A percentile compares a stretch with the other conserved stretches of the same genome.
These are phyloP conservation scores for Linyphia triangularis DNA, from an alignment of 2,888 invertebrate species.

Conservation along the genomic window DNA sequence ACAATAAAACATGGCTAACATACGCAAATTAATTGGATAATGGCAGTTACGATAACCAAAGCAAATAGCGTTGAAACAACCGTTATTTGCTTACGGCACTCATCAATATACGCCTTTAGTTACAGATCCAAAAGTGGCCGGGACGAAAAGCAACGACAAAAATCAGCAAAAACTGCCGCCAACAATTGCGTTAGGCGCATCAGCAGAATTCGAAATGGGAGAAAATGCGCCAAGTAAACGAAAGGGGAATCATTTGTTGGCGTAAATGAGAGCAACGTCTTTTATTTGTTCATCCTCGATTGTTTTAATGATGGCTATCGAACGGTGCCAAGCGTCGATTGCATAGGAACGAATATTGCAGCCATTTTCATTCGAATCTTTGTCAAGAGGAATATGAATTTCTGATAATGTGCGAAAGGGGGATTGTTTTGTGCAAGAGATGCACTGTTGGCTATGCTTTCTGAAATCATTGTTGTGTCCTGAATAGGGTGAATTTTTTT, in stretches of 20 bases:
- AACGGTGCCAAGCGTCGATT: background rate
- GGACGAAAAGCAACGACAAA: conserved; percentile 18
- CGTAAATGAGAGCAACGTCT: conserved; percentile 36
- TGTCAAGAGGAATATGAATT: conserved; percentile 1
- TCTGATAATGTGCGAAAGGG: background rate
- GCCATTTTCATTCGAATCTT: background rate
- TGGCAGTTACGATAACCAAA: conserved; percentile 10
- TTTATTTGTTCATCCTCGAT: conserved; percentile 35
- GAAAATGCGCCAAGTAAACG: conserved; percentile 47
- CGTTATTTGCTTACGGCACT: conserved; percentile 21
- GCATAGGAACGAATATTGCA: background rate
- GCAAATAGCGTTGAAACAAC: conserved; percentile 32
- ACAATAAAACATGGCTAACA: conserved; percentile 20
- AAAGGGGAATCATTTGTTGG: conserved; percentile 41
- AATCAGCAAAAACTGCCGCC: conserved; percentile 43
- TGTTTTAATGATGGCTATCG: conserved; percentile 46
- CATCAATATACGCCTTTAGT: conserved; percentile 20
- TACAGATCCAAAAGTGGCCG: background rate
- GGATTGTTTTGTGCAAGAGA: too few species aligned
- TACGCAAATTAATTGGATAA: conserved; percentile 32
- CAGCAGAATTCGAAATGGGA: conserved; percentile 47
- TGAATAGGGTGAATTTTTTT: too few species aligned
- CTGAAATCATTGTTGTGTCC: too few species aligned
- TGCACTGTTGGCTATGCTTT: too few species aligned
- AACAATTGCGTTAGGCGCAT: conserved; percentile 51